A percentile compares a stretch with the other conserved stretches of the same genome.
phyloP scores from a whole-genome alignment of 2,113 vertebrate genomes.

The Accipiter cooperii region DNA sequence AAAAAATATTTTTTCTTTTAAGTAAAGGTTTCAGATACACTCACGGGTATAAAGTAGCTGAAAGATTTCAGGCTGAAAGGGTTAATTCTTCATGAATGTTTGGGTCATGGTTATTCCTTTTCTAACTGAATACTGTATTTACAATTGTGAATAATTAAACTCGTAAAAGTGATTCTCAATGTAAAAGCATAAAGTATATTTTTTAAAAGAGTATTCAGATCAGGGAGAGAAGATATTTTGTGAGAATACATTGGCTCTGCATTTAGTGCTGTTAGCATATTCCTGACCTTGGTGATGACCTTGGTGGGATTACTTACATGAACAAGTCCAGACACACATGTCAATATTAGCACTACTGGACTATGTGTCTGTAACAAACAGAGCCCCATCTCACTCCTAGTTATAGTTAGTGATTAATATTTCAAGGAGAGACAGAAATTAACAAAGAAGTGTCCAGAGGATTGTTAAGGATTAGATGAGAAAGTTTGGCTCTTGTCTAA shows the following conservation, averaged over 20 bases:
- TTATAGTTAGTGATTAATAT: not conserved
- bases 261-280: not conserved
- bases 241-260: not conserved
- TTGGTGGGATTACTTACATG: not conserved
- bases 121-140: not conserved
- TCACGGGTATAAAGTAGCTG: not conserved
- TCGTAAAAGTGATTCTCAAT: not conserved
- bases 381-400: not conserved
- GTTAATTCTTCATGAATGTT: not conserved
- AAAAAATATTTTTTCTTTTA: not conserved
- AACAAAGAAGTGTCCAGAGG: not conserved
- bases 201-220: not conserved
- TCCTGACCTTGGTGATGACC: not conserved
- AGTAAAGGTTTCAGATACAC: not conserved
- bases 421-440: not conserved
- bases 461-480: not conserved
- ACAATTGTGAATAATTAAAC: not conserved
- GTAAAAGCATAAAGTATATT: not conserved
- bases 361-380: not conserved
- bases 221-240: not conserved
- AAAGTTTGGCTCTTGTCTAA: not conserved
- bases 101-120: not conserved
- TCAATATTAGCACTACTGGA: not conserved
- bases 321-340: not conserved
- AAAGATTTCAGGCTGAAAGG: not conserved